These are phyloP conservation scores for Rhyacichthys aspro DNA, from an alignment of 2,797 vertebrate species.

Conservation along the genomic window DNA sequence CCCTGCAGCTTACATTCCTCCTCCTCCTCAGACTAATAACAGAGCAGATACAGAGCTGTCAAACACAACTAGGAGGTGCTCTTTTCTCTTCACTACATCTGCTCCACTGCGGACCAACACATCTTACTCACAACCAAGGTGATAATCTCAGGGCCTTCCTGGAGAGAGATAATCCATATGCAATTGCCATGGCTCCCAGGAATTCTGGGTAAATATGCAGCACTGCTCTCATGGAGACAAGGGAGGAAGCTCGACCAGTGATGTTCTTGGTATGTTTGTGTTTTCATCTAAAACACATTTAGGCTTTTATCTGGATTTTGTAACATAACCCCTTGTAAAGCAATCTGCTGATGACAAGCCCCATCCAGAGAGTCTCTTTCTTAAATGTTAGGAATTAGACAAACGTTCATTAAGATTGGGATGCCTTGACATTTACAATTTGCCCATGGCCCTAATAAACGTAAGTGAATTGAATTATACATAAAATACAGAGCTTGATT, in stretches of 20 bases:
- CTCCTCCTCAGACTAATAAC: slow-evolving; percentile 49
- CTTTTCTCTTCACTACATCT: slow-evolving; percentile 22
- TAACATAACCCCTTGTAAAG: too few relatives aligned
- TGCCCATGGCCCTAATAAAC: too few relatives aligned
- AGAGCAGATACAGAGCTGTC: slow-evolving; percentile 51
- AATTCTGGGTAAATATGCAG: slow-evolving; percentile 69
- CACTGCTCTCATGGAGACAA: slow-evolving; percentile 20
- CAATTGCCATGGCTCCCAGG: slow-evolving; percentile 69
- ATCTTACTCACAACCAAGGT: slow-evolving; percentile 35
- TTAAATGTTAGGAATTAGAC: neutral
- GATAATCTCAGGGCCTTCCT: slow-evolving; percentile 46
- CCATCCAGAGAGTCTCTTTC: too few relatives aligned
- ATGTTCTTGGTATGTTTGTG: neutral
- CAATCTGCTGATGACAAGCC: too few relatives aligned
- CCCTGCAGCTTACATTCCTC: slow-evolving; percentile 53
- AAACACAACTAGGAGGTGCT: slow-evolving; percentile 43
- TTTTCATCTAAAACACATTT: too few relatives aligned
- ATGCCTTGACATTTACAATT: too few relatives aligned
- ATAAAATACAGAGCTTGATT: too few relatives aligned
- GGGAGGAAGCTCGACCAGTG: neutral
- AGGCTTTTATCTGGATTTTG: too few relatives aligned
- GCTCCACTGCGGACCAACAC: slow-evolving; percentile 20
- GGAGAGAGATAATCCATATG: slow-evolving; percentile 61
- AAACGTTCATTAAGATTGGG: too few relatives aligned
- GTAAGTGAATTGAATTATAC: too few relatives aligned